Base-by-base conservation (phyloP, 2,113 vertebrate genomes). In the Callocephalon fimbriatum region DNA sequence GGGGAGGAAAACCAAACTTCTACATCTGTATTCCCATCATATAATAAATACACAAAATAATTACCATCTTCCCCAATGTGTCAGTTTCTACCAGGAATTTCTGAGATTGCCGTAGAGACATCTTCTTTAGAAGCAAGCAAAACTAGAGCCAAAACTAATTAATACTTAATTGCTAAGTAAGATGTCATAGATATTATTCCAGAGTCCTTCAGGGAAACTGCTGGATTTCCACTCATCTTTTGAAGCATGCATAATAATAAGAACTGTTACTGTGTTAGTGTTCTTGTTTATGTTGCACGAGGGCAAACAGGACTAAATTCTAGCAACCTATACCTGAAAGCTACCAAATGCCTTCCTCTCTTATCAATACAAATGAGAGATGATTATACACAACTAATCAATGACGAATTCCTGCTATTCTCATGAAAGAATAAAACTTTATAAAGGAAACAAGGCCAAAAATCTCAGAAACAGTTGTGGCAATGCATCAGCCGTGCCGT, bases 101-200 rank as follows among this genome's bases (percentile, higher is more conserved):
- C 37, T 66, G 45, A 66, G 56, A 54, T 3, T 83, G 44, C 29
- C 63, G 10, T 19, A 72, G 26, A 71, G 53, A 80, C 11, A 29
- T 5, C 18, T 59, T 78, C 54, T 63, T 88, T 44, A 83, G 31
- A 90, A 50, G 31, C 2, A 62, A 79, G 25, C 15, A 53, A 76
- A 73, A 73, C 59, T 73, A 92, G 27, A 91, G 74, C 3, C 26
- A 74, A 83, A 95, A 80, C 5, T 73, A 95, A 86, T 70, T 73
- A 70, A 91, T 42, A 78, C 1, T 32, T 75, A 76, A 93, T 80
- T 73, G 8, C 9, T 70, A 32, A 66, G 32, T 58, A 83, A 86
- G 32, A 62, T 38, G 7, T 38, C 12, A 47, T 5, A 73, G 27
- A 76, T 83, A 48, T 47, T 27, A 88, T 54, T 86, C 12, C 48